phyloP scores from a whole-genome alignment of 2,888 invertebrate genomes.

The Cryptocheilus praepositus region DNA sequence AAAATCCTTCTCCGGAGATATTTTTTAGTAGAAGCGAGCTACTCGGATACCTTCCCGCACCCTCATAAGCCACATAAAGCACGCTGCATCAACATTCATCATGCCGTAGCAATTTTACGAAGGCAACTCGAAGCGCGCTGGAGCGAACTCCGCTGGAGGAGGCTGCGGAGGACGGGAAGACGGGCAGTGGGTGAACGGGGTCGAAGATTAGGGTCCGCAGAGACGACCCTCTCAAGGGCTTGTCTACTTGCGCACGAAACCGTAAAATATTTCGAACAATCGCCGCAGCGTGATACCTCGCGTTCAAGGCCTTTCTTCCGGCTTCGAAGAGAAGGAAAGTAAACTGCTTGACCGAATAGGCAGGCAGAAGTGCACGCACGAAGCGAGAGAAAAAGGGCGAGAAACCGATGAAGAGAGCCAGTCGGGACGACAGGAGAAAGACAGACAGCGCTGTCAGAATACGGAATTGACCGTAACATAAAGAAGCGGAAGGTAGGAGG shows the following conservation, averaged over 20 bases:
- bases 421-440: constrained; percentile 21
- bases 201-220: constrained; percentile 11
- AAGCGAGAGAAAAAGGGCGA: constrained; percentile 4
- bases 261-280: constrained; percentile 46
- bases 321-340: constrained; percentile 37
- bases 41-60: too few relatives aligned
- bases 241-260: constrained; percentile 30
- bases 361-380: neutral
- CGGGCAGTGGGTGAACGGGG: neutral
- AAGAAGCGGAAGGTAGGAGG: constrained; percentile 52
- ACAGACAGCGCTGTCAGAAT: constrained; percentile 50
- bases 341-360: constrained; percentile 33
- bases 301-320: constrained; percentile 29
- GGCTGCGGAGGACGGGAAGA: neutral
- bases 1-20: too few relatives aligned
- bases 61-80: too few relatives aligned
- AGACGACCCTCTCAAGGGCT: constrained; percentile 18
- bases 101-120: too few relatives aligned
- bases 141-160: neutral
- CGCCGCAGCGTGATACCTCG: constrained; percentile 33
- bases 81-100: too few relatives aligned
- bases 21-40: neutral
- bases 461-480: constrained; percentile 56
- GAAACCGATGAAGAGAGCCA: constrained; percentile 3
- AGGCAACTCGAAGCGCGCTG: constrained; percentile 3